A percentile compares a stretch with the other conserved stretches of the same genome.
phyloP scores from a whole-genome alignment of 1,140 invertebrate species.

The Maniola jurtina region DNA sequence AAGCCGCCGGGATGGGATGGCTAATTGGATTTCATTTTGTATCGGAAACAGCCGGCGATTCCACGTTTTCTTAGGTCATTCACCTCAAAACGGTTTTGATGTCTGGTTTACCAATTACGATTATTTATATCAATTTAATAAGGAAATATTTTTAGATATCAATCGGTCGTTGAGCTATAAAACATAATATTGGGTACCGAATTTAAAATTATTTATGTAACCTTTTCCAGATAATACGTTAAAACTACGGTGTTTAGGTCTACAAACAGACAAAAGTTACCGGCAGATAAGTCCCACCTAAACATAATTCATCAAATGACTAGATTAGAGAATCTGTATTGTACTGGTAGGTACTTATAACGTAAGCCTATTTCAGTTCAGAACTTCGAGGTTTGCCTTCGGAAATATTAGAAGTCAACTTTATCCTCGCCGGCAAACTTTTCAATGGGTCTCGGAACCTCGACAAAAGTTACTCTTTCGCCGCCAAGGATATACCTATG shows the following conservation, averaged over 20 bases:
- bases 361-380: conserved; percentile 24
- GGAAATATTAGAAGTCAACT: conserved; percentile 33
- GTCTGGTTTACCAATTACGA: neutral
- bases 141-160: no score
- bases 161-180: no score
- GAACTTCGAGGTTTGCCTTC: conserved; percentile 27
- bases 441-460: conserved; percentile 30
- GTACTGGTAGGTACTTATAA: conserved; percentile 9
- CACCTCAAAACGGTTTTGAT: conserved; percentile 33
- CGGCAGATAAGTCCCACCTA: no score
- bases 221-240: no score
- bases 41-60: conserved; percentile 49
- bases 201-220: no score
- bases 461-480: conserved; percentile 33
- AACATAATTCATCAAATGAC: no score
- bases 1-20: conserved; percentile 54
- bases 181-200: no score
- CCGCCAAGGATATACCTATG: conserved; percentile 8
- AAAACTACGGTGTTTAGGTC: no score
- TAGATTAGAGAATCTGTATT: neutral
- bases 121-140: neutral
- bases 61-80: conserved; percentile 45
- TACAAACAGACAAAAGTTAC: no score
- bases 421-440: conserved; percentile 32
- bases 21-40: conserved; percentile 69